Evolutionary conservation across 2,888 invertebrate genomes (phyloP), one percentile per base, ranked within the genome.

Genomic region (Metellina segmentata): DNA sequence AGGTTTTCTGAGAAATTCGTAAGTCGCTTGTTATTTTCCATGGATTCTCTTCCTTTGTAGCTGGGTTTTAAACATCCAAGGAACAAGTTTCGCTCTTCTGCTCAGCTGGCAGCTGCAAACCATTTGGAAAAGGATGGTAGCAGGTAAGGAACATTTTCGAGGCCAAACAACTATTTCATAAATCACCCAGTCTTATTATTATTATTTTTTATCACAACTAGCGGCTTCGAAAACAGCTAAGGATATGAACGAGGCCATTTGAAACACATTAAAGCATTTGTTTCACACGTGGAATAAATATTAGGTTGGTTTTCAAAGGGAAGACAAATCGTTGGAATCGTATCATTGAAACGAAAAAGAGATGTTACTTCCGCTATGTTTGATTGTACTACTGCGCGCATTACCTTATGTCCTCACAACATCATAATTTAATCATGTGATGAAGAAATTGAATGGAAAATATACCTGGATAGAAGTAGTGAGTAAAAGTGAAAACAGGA

Each of bases 61-160:
- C 5, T 61, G 16, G 13, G 61, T 61, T 61, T 5, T 7, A 9
- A 61, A 16, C 9, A 61, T 9, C 61, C 11, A 61, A 61, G n/a
- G 52, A 78, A 78, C 78, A 52, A 52, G 78, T 78, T 78, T 78
- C 52, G 52, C 52, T n/a, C 52, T 51, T 11, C 16, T 61, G 61
- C 61, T 52, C 19, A 49, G 9, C 7, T 8, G 78, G 20, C 78
- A 78, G 78, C 52, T 78, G 78, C 52, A 78, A 78, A 13, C 11
- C 8, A 52, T 52, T 52, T 19, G 52, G n/a, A 19, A 77, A 77
- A 51, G 51, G 78, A n/a, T 16, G 51, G 16, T 19, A 52, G 52
- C 19, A 52, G 51, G 78, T 52, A 78, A 78, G 19, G 52, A 78
- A 78, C 78, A 20, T n/a, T 78, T 78, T 78, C 78, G 78, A 78